Evolutionary conservation across 2,888 invertebrate species (phyloP), one percentile per base, ranked within the genome.

Genomic region (Microctonus hyperodae): DNA sequence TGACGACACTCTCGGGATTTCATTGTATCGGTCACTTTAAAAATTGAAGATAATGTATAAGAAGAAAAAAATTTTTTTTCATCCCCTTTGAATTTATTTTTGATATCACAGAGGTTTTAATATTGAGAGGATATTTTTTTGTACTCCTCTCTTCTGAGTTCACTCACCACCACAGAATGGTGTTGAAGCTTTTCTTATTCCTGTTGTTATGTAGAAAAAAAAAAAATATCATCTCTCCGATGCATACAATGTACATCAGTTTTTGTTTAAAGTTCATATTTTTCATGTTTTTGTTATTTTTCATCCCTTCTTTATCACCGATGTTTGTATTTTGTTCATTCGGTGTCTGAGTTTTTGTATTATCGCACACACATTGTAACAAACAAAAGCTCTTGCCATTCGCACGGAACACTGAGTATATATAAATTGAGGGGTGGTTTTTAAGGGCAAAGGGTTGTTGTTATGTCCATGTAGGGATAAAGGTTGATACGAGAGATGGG

Each of bases 241-340:
- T 9, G 44, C 16, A 5, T 1, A 44, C 16, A 44, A 44, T 44
- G 44, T 44, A 7, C 16, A 16, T 44, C 16, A 6, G 5, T 44
- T 58, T 22, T 50, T 13, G 9, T 40, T 23, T 53, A 10, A 20
- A 25, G 25, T 63, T 23, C n/a, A 51, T 25, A 25, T 33, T 64
- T 68, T 69, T 59, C 60, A 22, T 44, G 16, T n/a, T 51, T 55
- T 50, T 50, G 44, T 56, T 28, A 55, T n/a, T 56, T 56, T 37
- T 25, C 40, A 33, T 59, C 44, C 20, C 44, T 22, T 61, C 40
- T 13, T 67, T 55, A 60, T 55, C 16, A 33, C 58, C 65, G 58
- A 69, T 67, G 53, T 67, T 56, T 64, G 31, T 55, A 61, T 58
- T 61, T 67, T 25, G 60, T 63, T 37, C 59, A 57, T 63, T 31